Conservation (phyloP, 2,888 invertebrate genomes). For the Orthosia cruda region DNA sequence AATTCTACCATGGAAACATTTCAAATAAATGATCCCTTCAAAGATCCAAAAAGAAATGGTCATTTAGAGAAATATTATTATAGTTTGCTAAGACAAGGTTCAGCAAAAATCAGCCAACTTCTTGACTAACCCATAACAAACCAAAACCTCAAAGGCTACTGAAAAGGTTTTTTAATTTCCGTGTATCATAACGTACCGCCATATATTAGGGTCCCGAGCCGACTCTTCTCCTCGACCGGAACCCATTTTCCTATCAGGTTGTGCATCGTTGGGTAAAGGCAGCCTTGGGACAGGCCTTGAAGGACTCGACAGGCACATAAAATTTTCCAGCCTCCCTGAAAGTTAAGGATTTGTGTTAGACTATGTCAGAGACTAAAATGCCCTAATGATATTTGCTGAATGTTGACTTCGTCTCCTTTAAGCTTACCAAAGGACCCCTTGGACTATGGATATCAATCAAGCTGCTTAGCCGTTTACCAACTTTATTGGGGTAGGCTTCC, state of each 20-base stretch:
- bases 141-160: not conserved
- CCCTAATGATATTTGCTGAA: no score
- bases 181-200: slow-evolving; percentile 53
- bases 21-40: no score
- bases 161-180: slow-evolving; percentile 36
- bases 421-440: not conserved
- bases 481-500: no score
- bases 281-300: slow-evolving; percentile 95
- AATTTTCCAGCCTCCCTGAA: slow-evolving; percentile 92
- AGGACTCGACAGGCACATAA: slow-evolving; percentile 93
- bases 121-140: no score
- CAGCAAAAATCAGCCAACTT: no score
- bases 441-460: not conserved
- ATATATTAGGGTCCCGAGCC: slow-evolving; percentile 44
- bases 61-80: no score
- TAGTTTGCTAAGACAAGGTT: no score
- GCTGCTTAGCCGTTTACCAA: no score
- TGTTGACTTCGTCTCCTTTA: no score
- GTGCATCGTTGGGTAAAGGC: slow-evolving; percentile 93
- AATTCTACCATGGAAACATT: no score
- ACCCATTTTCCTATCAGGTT: slow-evolving; percentile 95
- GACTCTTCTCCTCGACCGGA: slow-evolving; percentile 90
- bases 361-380: not conserved
- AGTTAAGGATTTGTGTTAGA: slow-evolving; percentile 16
- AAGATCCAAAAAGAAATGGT: no score